Base-by-base conservation (phyloP, 2,113 vertebrate species). In the Hippocampus mohnikei region DNA sequence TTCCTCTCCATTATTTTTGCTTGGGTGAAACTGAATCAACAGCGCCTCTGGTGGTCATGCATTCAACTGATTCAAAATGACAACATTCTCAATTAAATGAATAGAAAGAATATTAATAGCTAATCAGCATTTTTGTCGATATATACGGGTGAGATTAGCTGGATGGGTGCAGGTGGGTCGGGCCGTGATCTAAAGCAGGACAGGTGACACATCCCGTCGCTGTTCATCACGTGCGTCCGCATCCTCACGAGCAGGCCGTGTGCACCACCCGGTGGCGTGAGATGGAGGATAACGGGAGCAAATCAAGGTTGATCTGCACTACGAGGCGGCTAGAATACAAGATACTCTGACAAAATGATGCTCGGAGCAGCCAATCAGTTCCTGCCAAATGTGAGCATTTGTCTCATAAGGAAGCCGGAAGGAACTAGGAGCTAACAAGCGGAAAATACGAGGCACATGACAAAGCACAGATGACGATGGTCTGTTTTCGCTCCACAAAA, bases 161-260 rank as follows among this genome's bases (percentile, higher is more conserved):
- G 86, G 84, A 81, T 76, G 84, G 73, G 78, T 81, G 81, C 85
- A 88, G 85, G 82, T 87, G 85, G 86, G 81, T 81, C 61, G 76
- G 76, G 75, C 81, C 70, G 79, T 83, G 83, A 84, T 85, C 77
- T 72, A 56, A 69, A 75, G 76, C 73, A 84, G 78, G 76, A 70
- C 72, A 80, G 84, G 65, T 87, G 53, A n/a, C 83, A 84, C 84
- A 85, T 78, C 80, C 82, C 88, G 88, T 88, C 88, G 84, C 75
- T 81, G 84, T 71, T 85, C 73, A 83, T 91, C 88, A 90, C 53
- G 78, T 13, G 72, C 82, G 84, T 88, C 84, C 84, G 84, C 83
- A 74, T 77, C 79, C 69, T 70, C 52, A 59, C 67, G 67, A 78
- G 82, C 80, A 86, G 77, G 85, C 78, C 82, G 52, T 66, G 1